Base-by-base conservation (phyloP, 1,140 invertebrate genomes). In the Brachionus calyciflorus region DNA sequence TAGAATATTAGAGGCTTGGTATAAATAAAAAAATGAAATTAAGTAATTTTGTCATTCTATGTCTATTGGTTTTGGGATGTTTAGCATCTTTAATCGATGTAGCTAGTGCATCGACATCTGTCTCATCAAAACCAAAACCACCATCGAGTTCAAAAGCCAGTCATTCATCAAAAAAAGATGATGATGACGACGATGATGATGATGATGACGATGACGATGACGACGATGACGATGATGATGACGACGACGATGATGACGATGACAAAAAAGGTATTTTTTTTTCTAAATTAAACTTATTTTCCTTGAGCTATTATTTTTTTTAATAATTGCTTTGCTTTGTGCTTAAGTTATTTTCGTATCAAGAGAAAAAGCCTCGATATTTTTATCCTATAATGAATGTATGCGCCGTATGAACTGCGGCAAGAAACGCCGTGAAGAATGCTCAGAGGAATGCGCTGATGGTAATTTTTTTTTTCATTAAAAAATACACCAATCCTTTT, bases 351-450 rank as follows among this genome's bases (percentile, higher is more conserved):
- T 68, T 51, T 68, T 68, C 19, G 76, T 77, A n/a, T 55, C 76
- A 26, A 51, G 63, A 44, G 60, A 68, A 53, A 77, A 77, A 69
- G 76, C 76, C 28, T 68, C 76, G 28, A 77, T 77, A 24, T 77
- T 77, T 33, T 60, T 77, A 21, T 77, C 76, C 10, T 77, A 77
- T 26, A 77, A 77, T 46, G 76, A 77, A 53, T 77, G 76, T 19
- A 69, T 77, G 60, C 60, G 49, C 12, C 37, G 76, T 53, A 68
- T 77, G 63, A 77, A 77, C n/a, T 77, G 76, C 17, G 76, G 76
- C 14, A 69, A 37, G 40, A 40, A 48, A 17, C 48, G 44, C 21
- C 41, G 55, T 7, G 63, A 77, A 46, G 76, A 77, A 55, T 77
- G 76, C 63, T 51, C 28, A n/a, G 76, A 77, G 55, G 76, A 77